These are phyloP conservation scores for Camponotus pennsylvanicus DNA, from an alignment of 1,140 invertebrate species.

Conservation along the genomic window DNA sequence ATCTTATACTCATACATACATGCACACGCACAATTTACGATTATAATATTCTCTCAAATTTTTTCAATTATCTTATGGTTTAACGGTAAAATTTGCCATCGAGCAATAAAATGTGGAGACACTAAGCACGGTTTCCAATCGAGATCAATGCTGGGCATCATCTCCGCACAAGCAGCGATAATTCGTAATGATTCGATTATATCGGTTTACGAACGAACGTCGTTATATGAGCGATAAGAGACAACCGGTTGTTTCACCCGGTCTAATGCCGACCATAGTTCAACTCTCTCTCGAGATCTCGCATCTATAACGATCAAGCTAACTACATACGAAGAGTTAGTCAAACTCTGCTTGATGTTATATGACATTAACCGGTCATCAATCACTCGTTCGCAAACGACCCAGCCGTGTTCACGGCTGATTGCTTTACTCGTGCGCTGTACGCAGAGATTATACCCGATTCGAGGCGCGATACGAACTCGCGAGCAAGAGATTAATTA, in stretches of 20 bases:
- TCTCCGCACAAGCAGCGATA: neutral
- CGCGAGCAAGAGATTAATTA: slow-evolving; percentile 30
- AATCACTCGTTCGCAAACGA: slow-evolving; percentile 3
- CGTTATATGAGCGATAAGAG: slow-evolving; percentile 27
- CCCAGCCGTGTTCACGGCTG: no score
- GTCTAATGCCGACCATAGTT: neutral
- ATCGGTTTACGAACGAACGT: neutral
- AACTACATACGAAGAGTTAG: neutral
- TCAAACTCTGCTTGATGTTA: neutral
- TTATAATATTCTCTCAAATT: neutral
- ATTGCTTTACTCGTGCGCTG: neutral
- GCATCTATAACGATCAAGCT: neutral
- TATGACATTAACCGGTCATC: slow-evolving; percentile 13
- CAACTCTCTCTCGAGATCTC: neutral
- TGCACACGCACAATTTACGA: neutral
- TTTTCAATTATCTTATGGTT: neutral
- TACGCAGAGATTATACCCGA: slow-evolving; percentile 9
- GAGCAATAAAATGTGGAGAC: neutral
- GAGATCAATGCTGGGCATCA: neutral
- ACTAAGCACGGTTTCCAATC: slow-evolving; percentile 32
- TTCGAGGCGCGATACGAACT: neutral
- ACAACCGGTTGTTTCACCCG: neutral
- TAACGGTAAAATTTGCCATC: neutral
- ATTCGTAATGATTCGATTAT: neutral
- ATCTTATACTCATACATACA: no score